Conservation (phyloP, 92 coral and sea anemone genomes). For the Metridium senile region DNA sequence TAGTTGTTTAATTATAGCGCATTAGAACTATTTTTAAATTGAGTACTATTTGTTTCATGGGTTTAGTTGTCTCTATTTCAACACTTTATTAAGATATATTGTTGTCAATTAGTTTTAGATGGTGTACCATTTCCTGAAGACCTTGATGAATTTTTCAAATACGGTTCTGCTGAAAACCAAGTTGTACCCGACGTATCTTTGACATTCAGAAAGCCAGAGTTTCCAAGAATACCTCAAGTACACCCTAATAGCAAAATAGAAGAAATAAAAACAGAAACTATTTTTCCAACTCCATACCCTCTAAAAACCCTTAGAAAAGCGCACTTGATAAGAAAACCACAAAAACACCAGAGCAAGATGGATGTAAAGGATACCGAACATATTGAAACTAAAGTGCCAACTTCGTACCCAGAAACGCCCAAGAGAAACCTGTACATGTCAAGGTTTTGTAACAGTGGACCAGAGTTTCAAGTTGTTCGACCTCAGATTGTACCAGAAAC, state of each 20-base stretch:
- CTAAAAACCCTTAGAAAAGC: not conserved
- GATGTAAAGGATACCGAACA: not conserved
- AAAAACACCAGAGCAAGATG: not conserved
- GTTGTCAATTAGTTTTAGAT: slow-evolving; percentile 14
- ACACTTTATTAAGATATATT: too few relatives aligned
- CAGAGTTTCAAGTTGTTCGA: slow-evolving; percentile 9
- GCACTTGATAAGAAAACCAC: not conserved
- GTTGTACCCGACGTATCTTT: not conserved
- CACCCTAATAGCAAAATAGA: not conserved
- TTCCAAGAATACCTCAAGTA: too few relatives aligned
- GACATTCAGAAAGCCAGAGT: not conserved
- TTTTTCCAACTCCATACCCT: not conserved
- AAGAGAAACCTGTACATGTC: not conserved
- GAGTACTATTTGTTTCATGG: too few relatives aligned
- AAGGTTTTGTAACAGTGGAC: not conserved
- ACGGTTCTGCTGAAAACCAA: slow-evolving; percentile 37
- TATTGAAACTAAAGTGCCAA: not conserved
- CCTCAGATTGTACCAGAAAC: slow-evolving; percentile 23
- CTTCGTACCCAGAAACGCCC: slow-evolving; percentile 35
- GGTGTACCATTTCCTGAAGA: slow-evolving; percentile 61
- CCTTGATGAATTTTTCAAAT: slow-evolving; percentile 56
- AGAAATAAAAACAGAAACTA: not conserved
- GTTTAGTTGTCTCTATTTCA: too few relatives aligned
- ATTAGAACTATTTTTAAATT: too few relatives aligned
- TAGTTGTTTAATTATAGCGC: too few relatives aligned